Percentiles rank a stretch among this genome's conserved stretches.
Conservation (phyloP, 2,797 vertebrate genomes). For the Acipenser oxyrinchus region DNA sequence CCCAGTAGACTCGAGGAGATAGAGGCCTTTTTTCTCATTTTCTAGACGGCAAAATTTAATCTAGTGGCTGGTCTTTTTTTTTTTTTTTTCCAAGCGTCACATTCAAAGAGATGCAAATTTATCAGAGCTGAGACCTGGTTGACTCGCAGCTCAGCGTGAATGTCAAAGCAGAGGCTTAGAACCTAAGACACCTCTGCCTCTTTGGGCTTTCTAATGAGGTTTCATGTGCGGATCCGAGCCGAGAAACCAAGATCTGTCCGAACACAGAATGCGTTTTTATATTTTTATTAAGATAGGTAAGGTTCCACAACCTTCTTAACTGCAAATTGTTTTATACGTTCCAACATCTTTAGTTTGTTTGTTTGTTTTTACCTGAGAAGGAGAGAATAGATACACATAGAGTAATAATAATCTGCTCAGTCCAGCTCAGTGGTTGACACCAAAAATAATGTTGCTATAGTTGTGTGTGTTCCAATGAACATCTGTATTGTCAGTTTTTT, state of each 20-base stretch:
- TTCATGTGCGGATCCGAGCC: neutral
- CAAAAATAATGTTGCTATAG: too few species aligned
- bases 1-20: constrained; percentile 97
- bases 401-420: too few species aligned
- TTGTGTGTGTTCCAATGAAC: too few species aligned
- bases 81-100: constrained; percentile 67
- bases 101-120: constrained; percentile 98
- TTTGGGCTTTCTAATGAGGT: constrained; percentile 50
- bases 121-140: constrained; percentile 82
- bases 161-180: constrained; percentile 78
- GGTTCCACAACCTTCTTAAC: constrained; percentile 14
- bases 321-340: neutral
- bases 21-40: constrained; percentile 97
- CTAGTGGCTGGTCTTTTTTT: constrained; percentile 75
- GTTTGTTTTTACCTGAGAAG: too few species aligned
- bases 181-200: constrained; percentile 73
- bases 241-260: constrained; percentile 31
- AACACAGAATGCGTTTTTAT: constrained; percentile 2
- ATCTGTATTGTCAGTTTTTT: too few species aligned
- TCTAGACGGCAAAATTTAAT: constrained; percentile 98
- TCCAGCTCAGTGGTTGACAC: too few species aligned
- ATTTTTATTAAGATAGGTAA: neutral
- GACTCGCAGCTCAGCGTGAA: constrained; percentile 77
- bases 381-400: too few species aligned
- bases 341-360: too few species aligned